A percentile compares a stretch with the other conserved stretches of the same genome.
These are phyloP conservation scores for Volucella inflata DNA, from an alignment of 2,888 invertebrate species.

Conservation along the genomic window DNA sequence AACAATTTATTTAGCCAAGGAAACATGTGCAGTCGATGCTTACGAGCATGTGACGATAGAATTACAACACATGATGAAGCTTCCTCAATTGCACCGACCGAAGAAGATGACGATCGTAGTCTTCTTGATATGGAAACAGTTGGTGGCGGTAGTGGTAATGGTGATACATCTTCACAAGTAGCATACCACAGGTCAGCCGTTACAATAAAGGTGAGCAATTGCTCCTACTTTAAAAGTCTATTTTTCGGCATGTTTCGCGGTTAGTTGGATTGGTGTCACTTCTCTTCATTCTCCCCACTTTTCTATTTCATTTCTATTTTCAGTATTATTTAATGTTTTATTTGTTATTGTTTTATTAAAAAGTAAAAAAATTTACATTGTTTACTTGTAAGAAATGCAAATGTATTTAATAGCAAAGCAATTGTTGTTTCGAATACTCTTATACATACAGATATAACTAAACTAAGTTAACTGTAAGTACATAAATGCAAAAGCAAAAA, in stretches of 20 bases:
- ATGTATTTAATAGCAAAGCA: slow-evolving; percentile 51
- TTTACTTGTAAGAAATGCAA: slow-evolving; percentile 47
- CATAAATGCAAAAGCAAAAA: slow-evolving; percentile 39
- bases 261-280: slow-evolving; percentile 73
- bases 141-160: slow-evolving; percentile 77
- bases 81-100: slow-evolving; percentile 87
- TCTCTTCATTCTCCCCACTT: slow-evolving; percentile 60
- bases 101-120: slow-evolving; percentile 89
- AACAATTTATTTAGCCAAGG: slow-evolving; percentile 87
- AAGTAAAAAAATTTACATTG: slow-evolving; percentile 40
- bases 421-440: slow-evolving; percentile 39
- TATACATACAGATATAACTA: slow-evolving; percentile 5
- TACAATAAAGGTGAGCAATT: slow-evolving; percentile 86
- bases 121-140: slow-evolving; percentile 83
- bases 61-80: slow-evolving; percentile 84
- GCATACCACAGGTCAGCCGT: slow-evolving; percentile 80
- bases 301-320: slow-evolving; percentile 72
- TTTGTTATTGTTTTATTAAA: slow-evolving; percentile 73
- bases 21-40: slow-evolving; percentile 91
- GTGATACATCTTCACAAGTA: slow-evolving; percentile 77
- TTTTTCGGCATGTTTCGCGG: slow-evolving; percentile 78
- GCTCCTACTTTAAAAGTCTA: slow-evolving; percentile 78
- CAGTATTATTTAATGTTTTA: slow-evolving; percentile 75
- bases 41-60: slow-evolving; percentile 87
- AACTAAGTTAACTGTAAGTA: slow-evolving; percentile 41